A percentile compares a stretch with the other conserved stretches of the same genome.
These are phyloP conservation scores for Hemistola chrysoprasaria DNA, from an alignment of 2,888 invertebrate genomes.

Conservation along the genomic window DNA sequence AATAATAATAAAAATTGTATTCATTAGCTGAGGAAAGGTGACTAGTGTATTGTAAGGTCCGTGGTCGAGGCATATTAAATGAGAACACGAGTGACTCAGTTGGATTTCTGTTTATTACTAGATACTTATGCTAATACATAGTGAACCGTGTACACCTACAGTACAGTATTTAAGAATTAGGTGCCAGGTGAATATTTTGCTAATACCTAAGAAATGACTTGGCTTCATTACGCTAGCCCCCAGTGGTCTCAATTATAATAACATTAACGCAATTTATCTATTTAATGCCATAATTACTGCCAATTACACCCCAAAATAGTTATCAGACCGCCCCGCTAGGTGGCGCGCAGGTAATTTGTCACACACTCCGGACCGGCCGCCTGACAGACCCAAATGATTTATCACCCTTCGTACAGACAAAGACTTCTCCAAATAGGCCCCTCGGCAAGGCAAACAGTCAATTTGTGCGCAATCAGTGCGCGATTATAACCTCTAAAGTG, in stretches of 20 bases:
- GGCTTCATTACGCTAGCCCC: slow-evolving; percentile 2
- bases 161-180: too few relatives aligned
- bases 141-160: too few relatives aligned
- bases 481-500: slow-evolving; percentile 59
- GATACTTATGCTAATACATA: too few relatives aligned
- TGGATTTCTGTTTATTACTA: too few relatives aligned
- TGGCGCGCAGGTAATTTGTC: slow-evolving; percentile 72
- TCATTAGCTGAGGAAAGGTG: too few relatives aligned
- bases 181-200: too few relatives aligned
- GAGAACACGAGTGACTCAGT: too few relatives aligned
- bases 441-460: slow-evolving; percentile 69
- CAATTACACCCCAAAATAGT: slow-evolving; percentile 47
- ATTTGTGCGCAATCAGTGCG: slow-evolving; percentile 61
- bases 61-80: too few relatives aligned
- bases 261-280: slow-evolving; percentile 10
- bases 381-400: slow-evolving; percentile 73
- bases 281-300: slow-evolving; percentile 34
- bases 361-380: slow-evolving; percentile 61
- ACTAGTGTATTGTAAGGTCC: too few relatives aligned
- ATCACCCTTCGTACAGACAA: slow-evolving; percentile 63
- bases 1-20: too few relatives aligned
- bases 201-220: too few relatives aligned
- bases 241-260: slow-evolving; percentile 2
- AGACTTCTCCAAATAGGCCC: slow-evolving; percentile 71
- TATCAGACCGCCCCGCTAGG: slow-evolving; percentile 48